These are phyloP conservation scores for Embiotoca jacksoni DNA, from an alignment of 2,113 vertebrate genomes.

Conservation along the genomic window DNA sequence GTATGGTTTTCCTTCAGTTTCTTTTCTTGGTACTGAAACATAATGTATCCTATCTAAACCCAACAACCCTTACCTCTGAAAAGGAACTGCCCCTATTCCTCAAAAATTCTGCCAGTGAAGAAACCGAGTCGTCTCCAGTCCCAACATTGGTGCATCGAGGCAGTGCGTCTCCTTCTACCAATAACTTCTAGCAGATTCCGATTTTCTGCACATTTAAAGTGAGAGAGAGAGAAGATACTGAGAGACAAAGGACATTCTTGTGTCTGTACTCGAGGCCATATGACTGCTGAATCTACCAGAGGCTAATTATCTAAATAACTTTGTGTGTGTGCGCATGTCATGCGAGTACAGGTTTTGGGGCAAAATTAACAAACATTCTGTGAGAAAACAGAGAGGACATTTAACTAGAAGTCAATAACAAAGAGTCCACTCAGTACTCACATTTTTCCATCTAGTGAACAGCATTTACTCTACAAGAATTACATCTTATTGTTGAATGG, in stretches of 20 bases:
- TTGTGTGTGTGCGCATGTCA: not conserved
- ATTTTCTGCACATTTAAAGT: not conserved
- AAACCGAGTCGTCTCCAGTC: not conserved
- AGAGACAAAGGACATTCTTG: not conserved
- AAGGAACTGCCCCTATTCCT: not conserved
- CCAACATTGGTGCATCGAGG: not conserved
- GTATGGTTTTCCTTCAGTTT: too few relatives aligned
- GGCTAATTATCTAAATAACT: slow-evolving; percentile 1
- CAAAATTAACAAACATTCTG: not conserved
- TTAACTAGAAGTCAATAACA: too few relatives aligned
- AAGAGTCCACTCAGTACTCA: not conserved
- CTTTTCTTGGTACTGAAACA: too few relatives aligned
- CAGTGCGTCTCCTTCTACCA: not conserved
- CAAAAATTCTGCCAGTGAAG: not conserved
- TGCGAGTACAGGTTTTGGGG: not conserved
- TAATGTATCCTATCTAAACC: not conserved
- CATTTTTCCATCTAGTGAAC: not conserved
- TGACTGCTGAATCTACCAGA: slow-evolving; percentile 37
- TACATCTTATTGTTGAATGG: not conserved
- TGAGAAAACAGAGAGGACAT: not conserved
- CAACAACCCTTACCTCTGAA: not conserved
- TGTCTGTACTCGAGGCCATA: slow-evolving; percentile 18
- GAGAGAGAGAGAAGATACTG: not conserved
- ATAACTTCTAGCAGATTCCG: not conserved
- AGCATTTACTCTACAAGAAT: not conserved